These are phyloP conservation scores for Tenrec ecaudatus DNA, from an alignment of 2,113 vertebrate genomes.

Conservation along the genomic window DNA sequence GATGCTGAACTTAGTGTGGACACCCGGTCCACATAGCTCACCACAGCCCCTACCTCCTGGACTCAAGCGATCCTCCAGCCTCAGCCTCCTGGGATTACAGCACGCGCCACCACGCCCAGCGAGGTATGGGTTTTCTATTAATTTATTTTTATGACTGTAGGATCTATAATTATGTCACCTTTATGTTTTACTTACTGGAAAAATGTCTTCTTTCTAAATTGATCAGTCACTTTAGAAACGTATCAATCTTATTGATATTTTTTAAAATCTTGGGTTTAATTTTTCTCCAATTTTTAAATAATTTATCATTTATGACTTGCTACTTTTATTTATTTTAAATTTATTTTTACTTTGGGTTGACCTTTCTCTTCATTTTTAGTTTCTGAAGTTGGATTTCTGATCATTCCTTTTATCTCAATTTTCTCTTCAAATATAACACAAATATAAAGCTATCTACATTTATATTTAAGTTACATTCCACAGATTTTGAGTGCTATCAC, in stretches of 20 bases:
- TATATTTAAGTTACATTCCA: not conserved
- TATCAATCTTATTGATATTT: not conserved
- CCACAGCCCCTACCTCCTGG: too few relatives aligned
- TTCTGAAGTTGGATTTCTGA: not conserved
- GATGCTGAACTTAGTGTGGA: too few relatives aligned
- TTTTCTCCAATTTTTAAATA: not conserved
- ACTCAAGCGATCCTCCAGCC: too few relatives aligned
- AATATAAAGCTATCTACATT: not conserved
- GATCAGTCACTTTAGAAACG: not conserved
- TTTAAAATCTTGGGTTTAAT: not conserved
- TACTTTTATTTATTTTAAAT: not conserved
- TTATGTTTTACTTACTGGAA: not conserved
- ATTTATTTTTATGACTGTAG: not conserved
- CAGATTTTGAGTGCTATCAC: not conserved
- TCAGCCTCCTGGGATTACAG: too few relatives aligned
- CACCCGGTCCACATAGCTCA: too few relatives aligned
- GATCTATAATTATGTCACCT: not conserved
- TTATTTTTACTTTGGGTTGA: not conserved
- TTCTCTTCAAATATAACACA: slow-evolving; percentile 17
- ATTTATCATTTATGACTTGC: slow-evolving; percentile 37
- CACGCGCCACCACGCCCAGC: too few relatives aligned
- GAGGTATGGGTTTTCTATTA: too few relatives aligned
- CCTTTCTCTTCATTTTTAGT: not conserved
- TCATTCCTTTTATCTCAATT: not conserved
- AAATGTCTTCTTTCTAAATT: not conserved